These are phyloP conservation scores for Cyclopterus lumpus DNA, from an alignment of 2,797 vertebrate genomes.

Conservation along the genomic window DNA sequence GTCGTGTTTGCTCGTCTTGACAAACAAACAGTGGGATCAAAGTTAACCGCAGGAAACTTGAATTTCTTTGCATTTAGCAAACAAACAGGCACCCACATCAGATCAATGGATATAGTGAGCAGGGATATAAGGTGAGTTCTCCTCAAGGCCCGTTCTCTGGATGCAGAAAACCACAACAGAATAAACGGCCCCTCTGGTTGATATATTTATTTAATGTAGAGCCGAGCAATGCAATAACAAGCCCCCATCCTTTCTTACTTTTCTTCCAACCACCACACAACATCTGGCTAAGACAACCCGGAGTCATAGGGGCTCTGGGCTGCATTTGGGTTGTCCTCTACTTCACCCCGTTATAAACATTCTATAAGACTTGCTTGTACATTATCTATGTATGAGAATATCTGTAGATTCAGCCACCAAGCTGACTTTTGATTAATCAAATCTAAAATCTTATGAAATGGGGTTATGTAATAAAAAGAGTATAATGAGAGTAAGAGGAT, in stretches of 20 bases:
- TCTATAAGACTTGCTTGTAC: conserved; percentile 30
- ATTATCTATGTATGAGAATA: conserved; percentile 28
- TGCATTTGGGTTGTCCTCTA: conserved; percentile 45
- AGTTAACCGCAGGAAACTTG: conserved; percentile 3
- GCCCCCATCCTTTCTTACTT: conserved; percentile 32
- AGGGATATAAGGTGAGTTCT: conserved; percentile 6
- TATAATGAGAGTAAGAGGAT: neutral
- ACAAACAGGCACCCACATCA: conserved; percentile 4
- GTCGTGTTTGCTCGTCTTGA: conserved; percentile 20
- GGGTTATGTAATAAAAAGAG: conserved; percentile 3
- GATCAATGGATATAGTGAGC: conserved; percentile 1
- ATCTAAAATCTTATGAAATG: neutral
- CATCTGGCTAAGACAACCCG: conserved; percentile 60
- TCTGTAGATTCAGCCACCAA: conserved; percentile 27
- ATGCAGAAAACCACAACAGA: conserved; percentile 33
- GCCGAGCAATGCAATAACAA: conserved; percentile 40
- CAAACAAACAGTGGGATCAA: conserved; percentile 11
- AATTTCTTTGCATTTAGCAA: conserved; percentile 15
- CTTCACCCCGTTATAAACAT: conserved; percentile 47
- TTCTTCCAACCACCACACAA: conserved; percentile 55
- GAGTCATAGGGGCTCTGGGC: conserved; percentile 46
- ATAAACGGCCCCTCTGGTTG: conserved; percentile 37
- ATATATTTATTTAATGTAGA: conserved; percentile 36
- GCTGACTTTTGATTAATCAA: conserved; percentile 7
- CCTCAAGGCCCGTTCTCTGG: conserved; percentile 31